phyloP scores from a whole-genome alignment of 2,797 vertebrate species.

The Mormyrops boulengeri region DNA sequence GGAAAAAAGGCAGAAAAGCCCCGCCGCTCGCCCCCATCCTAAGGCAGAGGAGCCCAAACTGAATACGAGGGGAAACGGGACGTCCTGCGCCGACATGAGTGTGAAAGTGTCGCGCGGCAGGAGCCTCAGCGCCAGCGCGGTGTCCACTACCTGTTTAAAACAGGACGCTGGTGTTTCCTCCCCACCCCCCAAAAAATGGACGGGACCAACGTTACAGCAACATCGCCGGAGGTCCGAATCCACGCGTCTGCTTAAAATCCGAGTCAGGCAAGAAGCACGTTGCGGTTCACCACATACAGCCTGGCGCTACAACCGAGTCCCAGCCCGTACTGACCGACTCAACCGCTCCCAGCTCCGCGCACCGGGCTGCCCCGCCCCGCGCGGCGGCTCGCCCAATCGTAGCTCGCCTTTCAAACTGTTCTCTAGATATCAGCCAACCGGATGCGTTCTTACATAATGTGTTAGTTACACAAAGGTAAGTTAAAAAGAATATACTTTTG shows the following conservation, averaged over 20 bases:
- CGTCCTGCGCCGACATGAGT: background rate
- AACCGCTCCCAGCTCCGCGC: conserved; percentile 31
- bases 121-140: background rate
- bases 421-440: conserved; percentile 51
- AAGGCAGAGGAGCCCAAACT: background rate
- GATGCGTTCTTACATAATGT: conserved; percentile 35
- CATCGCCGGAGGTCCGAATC: background rate
- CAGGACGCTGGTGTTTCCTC: conserved; percentile 28
- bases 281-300: conserved; percentile 34
- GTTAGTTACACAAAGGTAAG: background rate
- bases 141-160: conserved; percentile 37
- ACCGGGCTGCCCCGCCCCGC: conserved; percentile 51
- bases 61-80: background rate
- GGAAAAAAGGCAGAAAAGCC: background rate
- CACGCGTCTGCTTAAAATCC: background rate
- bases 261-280: conserved; percentile 23
- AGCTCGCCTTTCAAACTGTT: conserved; percentile 33
- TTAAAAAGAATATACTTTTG: background rate
- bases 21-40: background rate
- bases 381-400: conserved; percentile 53
- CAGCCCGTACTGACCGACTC: background rate
- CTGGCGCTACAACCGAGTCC: background rate
- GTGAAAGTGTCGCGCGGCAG: background rate
- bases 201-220: background rate
- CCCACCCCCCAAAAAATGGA: background rate